These are phyloP conservation scores for Stenoptilia bipunctidactyla DNA, from an alignment of 2,888 invertebrate species.

Conservation along the genomic window DNA sequence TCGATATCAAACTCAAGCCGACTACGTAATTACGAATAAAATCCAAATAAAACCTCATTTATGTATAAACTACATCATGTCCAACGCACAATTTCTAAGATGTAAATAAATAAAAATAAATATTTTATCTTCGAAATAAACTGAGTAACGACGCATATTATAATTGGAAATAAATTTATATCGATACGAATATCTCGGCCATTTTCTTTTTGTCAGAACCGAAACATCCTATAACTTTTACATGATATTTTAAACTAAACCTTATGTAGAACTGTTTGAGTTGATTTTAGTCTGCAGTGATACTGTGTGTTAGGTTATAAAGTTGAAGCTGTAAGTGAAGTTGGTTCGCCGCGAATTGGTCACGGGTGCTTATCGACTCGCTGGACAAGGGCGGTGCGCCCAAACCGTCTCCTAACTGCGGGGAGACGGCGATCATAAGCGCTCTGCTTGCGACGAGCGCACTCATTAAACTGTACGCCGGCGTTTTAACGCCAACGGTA, in stretches of 20 bases:
- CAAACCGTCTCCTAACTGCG: constrained; percentile 61
- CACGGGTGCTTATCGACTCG: constrained; percentile 66
- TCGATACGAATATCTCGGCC: constrained; percentile 50
- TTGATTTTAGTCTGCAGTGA: constrained; percentile 18
- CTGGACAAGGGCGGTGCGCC: constrained; percentile 59
- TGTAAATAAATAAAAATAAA: constrained; percentile 14
- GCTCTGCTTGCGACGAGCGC: constrained; percentile 42
- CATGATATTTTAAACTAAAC: constrained; percentile 11
- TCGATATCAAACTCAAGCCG: too few relatives aligned
- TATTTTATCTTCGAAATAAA: constrained; percentile 24
- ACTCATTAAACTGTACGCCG: constrained; percentile 27
- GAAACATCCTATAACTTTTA: constrained; percentile 9
- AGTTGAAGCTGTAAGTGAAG: not conserved
- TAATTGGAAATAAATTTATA: constrained; percentile 61
- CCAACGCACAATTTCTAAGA: not conserved
- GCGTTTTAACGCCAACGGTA: too few relatives aligned
- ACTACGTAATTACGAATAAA: too few relatives aligned
- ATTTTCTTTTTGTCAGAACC: constrained; percentile 26
- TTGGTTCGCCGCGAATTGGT: constrained; percentile 61
- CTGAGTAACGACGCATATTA: constrained; percentile 36
- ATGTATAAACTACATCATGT: too few relatives aligned
- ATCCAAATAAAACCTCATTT: too few relatives aligned
- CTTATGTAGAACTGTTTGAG: constrained; percentile 9
- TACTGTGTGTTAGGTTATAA: constrained; percentile 3
- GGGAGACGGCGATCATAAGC: constrained; percentile 46